Evolutionary conservation across 2,797 vertebrate species (phyloP).

Genomic region (Okamejei kenojei): DNA sequence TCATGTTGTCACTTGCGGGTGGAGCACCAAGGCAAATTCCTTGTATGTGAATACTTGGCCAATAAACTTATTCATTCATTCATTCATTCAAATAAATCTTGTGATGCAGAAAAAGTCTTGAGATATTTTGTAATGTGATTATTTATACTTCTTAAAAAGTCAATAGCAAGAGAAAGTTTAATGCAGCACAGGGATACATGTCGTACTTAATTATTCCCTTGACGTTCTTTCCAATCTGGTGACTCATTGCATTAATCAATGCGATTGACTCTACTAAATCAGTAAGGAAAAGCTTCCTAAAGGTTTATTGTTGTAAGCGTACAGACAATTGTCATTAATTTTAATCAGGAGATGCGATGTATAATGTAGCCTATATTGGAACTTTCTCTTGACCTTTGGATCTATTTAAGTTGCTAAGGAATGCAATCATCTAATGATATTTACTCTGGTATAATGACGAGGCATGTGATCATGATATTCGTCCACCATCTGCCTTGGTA

Average conservation of each 20-base stretch:
- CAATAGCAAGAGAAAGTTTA: neutral
- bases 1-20: too few species aligned
- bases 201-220: neutral
- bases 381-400: neutral
- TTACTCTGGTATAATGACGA: neutral
- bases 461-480: neutral
- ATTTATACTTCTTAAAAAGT: neutral
- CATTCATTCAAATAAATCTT: neutral
- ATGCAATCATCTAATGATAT: neutral
- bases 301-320: neutral
- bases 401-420: neutral
- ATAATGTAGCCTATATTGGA: neutral
- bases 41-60: too few species aligned
- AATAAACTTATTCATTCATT: too few species aligned
- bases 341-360: neutral
- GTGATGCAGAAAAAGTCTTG: neutral
- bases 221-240: conserved; percentile 6
- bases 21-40: too few species aligned
- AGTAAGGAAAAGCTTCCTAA: neutral
- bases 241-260: neutral
- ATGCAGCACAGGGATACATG: neutral
- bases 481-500: neutral
- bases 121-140: neutral
- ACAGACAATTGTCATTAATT: neutral
- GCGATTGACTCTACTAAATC: neutral